These are phyloP conservation scores for Drosophila mayaguana DNA, from an alignment of 2,888 invertebrate genomes.

Conservation along the genomic window DNA sequence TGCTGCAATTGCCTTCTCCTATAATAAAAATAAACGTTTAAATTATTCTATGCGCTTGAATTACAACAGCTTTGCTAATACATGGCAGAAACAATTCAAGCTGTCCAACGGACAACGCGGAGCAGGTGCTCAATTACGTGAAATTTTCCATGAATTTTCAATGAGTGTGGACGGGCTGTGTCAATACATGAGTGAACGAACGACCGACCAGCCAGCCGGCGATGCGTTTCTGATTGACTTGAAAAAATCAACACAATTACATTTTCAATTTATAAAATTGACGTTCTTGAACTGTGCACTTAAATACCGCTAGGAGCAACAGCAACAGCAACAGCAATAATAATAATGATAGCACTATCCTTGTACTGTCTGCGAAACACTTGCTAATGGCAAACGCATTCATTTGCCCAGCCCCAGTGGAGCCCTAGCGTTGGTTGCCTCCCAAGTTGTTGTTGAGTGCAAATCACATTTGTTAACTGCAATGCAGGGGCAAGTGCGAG, in stretches of 20 bases:
- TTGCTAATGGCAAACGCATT: slow-evolving; percentile 21
- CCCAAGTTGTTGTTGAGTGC: slow-evolving; percentile 18
- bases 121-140: slow-evolving; percentile 43
- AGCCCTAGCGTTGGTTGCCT: not conserved
- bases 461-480: slow-evolving; percentile 39
- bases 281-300: slow-evolving; percentile 43
- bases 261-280: slow-evolving; percentile 56
- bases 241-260: slow-evolving; percentile 64
- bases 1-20: not conserved
- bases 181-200: slow-evolving; percentile 46
- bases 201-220: not conserved
- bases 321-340: not conserved
- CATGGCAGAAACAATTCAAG: slow-evolving; percentile 19
- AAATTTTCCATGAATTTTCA: slow-evolving; percentile 71
- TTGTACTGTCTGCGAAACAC: slow-evolving; percentile 13
- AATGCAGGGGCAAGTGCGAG: slow-evolving; percentile 13
- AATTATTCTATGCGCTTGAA: slow-evolving; percentile 4
- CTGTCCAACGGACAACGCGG: slow-evolving; percentile 13
- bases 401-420: not conserved
- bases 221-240: slow-evolving; percentile 45
- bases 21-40: not conserved
- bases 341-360: slow-evolving; percentile 6
- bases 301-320: slow-evolving; percentile 11
- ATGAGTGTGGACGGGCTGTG: slow-evolving; percentile 46
- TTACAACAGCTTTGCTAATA: slow-evolving; percentile 3